These are phyloP conservation scores for Xenopus borealis DNA, from an alignment of 2,113 vertebrate genomes.

Conservation along the genomic window DNA sequence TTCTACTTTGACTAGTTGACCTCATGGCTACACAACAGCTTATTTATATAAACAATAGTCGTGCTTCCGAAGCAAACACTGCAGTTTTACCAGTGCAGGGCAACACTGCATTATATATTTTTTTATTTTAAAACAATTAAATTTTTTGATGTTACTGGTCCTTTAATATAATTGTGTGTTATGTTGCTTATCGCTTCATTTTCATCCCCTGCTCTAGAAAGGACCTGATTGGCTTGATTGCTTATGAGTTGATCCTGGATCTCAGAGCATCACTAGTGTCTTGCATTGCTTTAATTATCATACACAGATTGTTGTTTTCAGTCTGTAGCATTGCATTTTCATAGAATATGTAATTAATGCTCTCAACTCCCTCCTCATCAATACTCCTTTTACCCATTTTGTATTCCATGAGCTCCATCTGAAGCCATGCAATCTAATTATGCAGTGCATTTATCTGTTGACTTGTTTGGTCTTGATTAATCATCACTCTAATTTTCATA, in stretches of 20 bases:
- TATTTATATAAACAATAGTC: too few species aligned
- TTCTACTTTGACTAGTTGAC: too few species aligned
- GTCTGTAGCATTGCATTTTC: conserved; percentile 97
- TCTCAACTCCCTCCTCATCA: conserved; percentile 89
- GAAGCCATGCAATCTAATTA: conserved; percentile 88
- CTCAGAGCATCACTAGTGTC: conserved; percentile 87
- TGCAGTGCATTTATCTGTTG: conserved; percentile 92
- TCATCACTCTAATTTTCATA: conserved; percentile 96
- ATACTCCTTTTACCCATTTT: conserved; percentile 96
- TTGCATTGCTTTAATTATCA: conserved; percentile 97
- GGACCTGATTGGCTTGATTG: conserved; percentile 84
- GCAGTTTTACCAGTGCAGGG: too few species aligned
- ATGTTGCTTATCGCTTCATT: conserved; percentile 95
- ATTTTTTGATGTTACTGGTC: too few species aligned
- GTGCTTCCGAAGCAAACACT: too few species aligned
- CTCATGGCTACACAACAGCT: too few species aligned
- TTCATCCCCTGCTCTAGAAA: conserved; percentile 88
- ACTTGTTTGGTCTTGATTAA: conserved; percentile 93
- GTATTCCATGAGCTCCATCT: conserved; percentile 98
- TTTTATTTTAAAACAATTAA: too few species aligned
- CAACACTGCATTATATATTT: too few species aligned
- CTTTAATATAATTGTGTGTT: conserved; percentile 97
- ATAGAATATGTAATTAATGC: conserved; percentile 95
- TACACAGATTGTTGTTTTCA: conserved; percentile 91
- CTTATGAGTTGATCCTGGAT: conserved; percentile 84